A percentile compares a stretch with the other conserved stretches of the same genome.
Evolutionary conservation across 2,113 vertebrate species (phyloP).

Genomic region (Cromileptes altivelis): DNA sequence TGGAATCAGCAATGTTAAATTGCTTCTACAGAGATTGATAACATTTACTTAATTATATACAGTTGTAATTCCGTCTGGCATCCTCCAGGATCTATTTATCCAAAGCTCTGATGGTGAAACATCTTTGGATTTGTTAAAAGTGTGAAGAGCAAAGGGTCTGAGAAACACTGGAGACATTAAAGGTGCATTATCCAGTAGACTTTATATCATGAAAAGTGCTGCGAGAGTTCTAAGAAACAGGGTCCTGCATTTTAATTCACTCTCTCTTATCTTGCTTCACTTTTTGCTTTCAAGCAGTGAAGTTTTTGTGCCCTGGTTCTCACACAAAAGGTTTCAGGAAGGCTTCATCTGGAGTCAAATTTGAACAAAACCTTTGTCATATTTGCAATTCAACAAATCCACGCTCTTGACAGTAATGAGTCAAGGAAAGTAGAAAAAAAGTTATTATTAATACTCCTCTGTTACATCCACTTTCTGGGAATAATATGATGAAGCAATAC

Average conservation of each 20-base stretch:
- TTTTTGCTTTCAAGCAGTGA: conserved; percentile 13
- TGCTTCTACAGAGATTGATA: conserved; percentile 20
- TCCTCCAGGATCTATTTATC: conserved; percentile 46
- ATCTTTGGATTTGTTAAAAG: conserved; percentile 20
- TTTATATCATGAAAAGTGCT: conserved; percentile 21
- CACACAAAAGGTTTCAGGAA: conserved; percentile 24
- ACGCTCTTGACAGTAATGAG: conserved; percentile 8
- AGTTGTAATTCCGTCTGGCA: conserved; percentile 14
- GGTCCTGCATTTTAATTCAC: conserved; percentile 28
- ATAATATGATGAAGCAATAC: conserved; percentile 38
- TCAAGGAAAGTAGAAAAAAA: conserved; percentile 20
- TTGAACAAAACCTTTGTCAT: conserved; percentile 39
- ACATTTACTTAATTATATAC: conserved; percentile 43
- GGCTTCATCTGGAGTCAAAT: conserved; percentile 41
- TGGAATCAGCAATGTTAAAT: conserved; percentile 30
- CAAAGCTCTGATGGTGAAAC: conserved; percentile 27
- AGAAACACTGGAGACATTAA: conserved; percentile 27
- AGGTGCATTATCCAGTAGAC: conserved; percentile 17
- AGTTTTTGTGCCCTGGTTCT: conserved; percentile 28
- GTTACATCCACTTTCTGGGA: conserved; percentile 42
- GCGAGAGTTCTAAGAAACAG: conserved; percentile 9
- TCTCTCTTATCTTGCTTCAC: conserved; percentile 23
- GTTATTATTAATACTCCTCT: conserved; percentile 33
- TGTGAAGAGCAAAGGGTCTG: conserved; percentile 28
- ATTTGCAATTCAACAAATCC: conserved; percentile 55